These are phyloP conservation scores for Sebastes schlegelii DNA, from an alignment of 2,113 vertebrate genomes.

Conservation along the genomic window DNA sequence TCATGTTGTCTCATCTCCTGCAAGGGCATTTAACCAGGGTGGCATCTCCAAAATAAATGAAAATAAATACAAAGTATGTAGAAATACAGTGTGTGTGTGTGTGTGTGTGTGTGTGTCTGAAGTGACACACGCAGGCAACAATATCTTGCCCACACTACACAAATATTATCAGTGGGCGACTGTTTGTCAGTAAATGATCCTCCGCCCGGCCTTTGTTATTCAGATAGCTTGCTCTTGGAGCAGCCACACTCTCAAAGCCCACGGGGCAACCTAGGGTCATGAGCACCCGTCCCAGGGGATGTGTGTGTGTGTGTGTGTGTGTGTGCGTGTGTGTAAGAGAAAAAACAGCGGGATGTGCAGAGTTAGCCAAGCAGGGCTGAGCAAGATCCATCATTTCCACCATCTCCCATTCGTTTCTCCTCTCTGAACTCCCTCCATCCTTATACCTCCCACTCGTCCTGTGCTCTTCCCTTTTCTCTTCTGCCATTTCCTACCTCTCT, in stretches of 20 bases:
- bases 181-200: conserved; percentile 32
- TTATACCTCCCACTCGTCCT: conserved; percentile 20
- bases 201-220: conserved; percentile 47
- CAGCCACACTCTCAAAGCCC: conserved; percentile 41
- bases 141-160: not conserved
- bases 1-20: no score
- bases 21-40: no score
- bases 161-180: conserved; percentile 25
- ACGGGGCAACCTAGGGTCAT: conserved; percentile 52
- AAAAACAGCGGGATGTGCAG: conserved; percentile 46
- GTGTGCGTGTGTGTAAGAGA: conserved; percentile 12
- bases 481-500: conserved; percentile 22
- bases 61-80: not conserved
- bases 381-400: conserved; percentile 53
- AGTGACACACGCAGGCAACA: not conserved
- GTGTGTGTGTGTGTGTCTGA: not conserved
- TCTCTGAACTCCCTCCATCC: conserved; percentile 40
- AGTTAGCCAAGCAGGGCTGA: conserved; percentile 47
- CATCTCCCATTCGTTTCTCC: conserved; percentile 56
- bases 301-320: conserved; percentile 18
- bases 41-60: not conserved
- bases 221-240: conserved; percentile 41
- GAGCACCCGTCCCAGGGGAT: conserved; percentile 27
- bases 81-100: not conserved
- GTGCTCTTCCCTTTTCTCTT: not conserved